Evolutionary conservation across 2,888 invertebrate species (phyloP).

Genomic region (Celastrina argiolus): DNA sequence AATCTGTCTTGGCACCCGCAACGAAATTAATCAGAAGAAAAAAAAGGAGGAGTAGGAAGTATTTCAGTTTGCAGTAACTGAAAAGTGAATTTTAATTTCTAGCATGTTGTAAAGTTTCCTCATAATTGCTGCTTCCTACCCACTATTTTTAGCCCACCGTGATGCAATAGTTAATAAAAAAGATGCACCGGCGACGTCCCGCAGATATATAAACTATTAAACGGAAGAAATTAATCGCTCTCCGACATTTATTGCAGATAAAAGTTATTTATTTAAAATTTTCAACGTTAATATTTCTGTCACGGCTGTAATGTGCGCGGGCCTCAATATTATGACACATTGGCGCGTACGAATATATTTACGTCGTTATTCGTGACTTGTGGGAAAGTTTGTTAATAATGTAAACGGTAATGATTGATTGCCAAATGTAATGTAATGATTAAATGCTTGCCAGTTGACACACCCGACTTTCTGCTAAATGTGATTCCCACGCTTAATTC

Average conservation of each 20-base stretch:
- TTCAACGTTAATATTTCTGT: slow-evolving; percentile 2
- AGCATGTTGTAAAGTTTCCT: background rate
- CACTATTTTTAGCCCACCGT: background rate
- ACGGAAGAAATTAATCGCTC: slow-evolving; percentile 19
- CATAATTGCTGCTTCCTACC: background rate
- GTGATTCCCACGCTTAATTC: background rate
- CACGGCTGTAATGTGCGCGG: background rate
- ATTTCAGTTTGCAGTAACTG: background rate
- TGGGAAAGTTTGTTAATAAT: slow-evolving; percentile 1
- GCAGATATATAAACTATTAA: slow-evolving; percentile 8
- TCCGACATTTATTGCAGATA: slow-evolving; percentile 17
- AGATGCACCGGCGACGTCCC: background rate
- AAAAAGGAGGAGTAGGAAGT: too few species aligned
- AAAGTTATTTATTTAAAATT: slow-evolving; percentile 12
- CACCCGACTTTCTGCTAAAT: background rate
- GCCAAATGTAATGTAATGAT: background rate
- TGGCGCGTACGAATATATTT: background rate
- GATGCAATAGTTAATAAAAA: slow-evolving; percentile 6
- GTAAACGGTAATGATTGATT: background rate
- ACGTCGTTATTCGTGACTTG: background rate
- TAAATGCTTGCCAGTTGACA: background rate
- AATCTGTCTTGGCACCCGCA: too few species aligned
- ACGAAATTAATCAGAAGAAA: too few species aligned
- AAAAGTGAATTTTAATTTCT: background rate
- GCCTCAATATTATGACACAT: slow-evolving; percentile 8